Base-by-base conservation (phyloP, 2,797 vertebrate species). In the Poecilia wingei region DNA sequence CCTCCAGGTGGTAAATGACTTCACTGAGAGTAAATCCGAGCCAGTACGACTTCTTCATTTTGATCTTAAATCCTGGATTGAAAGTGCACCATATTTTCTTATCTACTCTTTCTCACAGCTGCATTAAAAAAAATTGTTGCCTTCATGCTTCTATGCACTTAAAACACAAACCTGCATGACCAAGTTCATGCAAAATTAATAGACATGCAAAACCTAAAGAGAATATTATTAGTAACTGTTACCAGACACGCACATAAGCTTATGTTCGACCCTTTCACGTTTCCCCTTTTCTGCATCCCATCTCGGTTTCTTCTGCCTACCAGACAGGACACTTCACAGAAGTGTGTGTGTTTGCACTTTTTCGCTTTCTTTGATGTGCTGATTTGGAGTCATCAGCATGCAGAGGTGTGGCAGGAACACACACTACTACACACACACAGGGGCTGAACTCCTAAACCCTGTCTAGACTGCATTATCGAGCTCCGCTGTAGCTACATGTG, bases 321-420 rank as follows among this genome's bases (percentile, higher is more conserved):
- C 74, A 73, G 33, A 82, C 77, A 85, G 87, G 89, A 84, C 86
- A 82, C 79, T 81, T 86, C 78, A 80, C 39, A 79, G 78, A 87
- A 82, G 78, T 0, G 78, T 0, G 41, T 70, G 77, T 79, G 86
- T 85, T 87, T 85, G 89, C 83, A 84, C 66, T 84, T 87, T 84
- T 86, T 82, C 1, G 2, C 33, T 82, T 80, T 83, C 88, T 93
- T 92, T 92, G 87, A 93, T 90, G 87, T 88, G 77, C 74, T 77
- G 82, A 78, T 84, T 75, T 79, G 68, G 72, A 86, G 72, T 86
- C 75, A 88, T 86, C 83, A 71, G 43, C 80, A 77, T 47, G 77
- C 55, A 82, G 80, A 89, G 81, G 84, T 85, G 79, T 75, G 77
- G 83, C 69, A 75, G 53, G 10, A 61, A 70, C 78, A 64, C 53